Conservation (phyloP, 2,888 invertebrate species). For the Plagodis dolabraria region DNA sequence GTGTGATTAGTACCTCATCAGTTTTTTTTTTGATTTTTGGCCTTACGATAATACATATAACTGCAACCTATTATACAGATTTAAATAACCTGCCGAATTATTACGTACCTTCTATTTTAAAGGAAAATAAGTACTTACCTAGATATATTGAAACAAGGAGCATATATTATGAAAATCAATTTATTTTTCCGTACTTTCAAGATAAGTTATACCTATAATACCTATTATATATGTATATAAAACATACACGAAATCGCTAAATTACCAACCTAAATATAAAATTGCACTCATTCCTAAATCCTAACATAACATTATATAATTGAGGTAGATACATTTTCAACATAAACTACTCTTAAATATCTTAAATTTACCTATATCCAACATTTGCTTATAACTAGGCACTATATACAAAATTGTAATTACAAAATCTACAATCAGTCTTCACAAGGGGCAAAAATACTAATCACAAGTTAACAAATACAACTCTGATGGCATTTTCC, state of each 20-base stretch:
- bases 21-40: too few relatives aligned
- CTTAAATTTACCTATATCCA: neutral
- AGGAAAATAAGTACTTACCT: too few relatives aligned
- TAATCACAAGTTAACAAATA: slow-evolving; percentile 7
- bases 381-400: neutral
- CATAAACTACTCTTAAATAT: neutral
- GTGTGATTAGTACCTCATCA: too few relatives aligned
- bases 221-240: too few relatives aligned
- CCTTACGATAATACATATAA: too few relatives aligned
- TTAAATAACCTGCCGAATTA: too few relatives aligned
- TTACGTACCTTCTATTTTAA: too few relatives aligned
- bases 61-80: too few relatives aligned
- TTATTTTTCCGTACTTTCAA: neutral
- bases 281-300: slow-evolving; percentile 13
- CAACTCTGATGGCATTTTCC: slow-evolving; percentile 47
- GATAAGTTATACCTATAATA: too few relatives aligned
- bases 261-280: slow-evolving; percentile 1
- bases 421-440: slow-evolving; percentile 5
- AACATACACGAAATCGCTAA: too few relatives aligned
- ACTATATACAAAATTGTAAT: neutral
- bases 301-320: neutral
- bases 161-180: neutral
- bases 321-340: slow-evolving; percentile 8
- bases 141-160: too few relatives aligned
- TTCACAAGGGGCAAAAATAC: neutral